Percentiles rank a stretch among this genome's conserved stretches.
These are phyloP conservation scores for Pseudomugil gertrudae DNA, from an alignment of 2,797 vertebrate species.

Conservation along the genomic window DNA sequence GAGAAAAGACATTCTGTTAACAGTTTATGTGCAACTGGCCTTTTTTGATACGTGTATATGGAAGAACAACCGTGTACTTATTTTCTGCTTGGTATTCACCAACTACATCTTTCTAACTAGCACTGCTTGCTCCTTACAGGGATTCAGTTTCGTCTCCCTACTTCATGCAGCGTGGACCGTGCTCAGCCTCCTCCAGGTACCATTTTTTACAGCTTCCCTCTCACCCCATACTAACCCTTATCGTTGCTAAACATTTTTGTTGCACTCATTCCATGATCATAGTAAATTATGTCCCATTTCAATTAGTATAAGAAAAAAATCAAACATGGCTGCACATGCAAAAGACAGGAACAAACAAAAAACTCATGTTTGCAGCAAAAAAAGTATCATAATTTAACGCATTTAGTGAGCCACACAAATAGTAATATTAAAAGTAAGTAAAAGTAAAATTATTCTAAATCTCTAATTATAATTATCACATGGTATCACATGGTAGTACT, in stretches of 20 bases:
- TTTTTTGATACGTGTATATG: conserved; percentile 33
- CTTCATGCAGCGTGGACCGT: conserved; percentile 84
- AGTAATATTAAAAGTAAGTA: too few species aligned
- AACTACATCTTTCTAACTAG: conserved; percentile 61
- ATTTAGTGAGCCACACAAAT: too few species aligned
- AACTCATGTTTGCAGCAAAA: background rate
- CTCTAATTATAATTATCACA: too few species aligned
- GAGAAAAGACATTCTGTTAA: conserved; percentile 12
- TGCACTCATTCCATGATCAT: conserved; percentile 40
- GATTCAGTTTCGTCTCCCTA: conserved; percentile 88
- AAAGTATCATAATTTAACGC: background rate
- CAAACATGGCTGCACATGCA: background rate
- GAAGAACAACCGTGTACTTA: conserved; percentile 13
- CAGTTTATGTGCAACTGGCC: background rate
- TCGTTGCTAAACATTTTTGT: conserved; percentile 49
- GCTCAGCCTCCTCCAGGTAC: conserved; percentile 84
- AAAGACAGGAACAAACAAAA: background rate
- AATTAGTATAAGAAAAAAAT: background rate
- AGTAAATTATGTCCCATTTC: background rate
- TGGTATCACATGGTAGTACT: too few species aligned
- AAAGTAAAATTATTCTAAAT: too few species aligned
- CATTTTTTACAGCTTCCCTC: conserved; percentile 28
- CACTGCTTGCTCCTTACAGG: conserved; percentile 79
- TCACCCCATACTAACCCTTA: conserved; percentile 34
- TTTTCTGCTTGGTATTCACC: background rate